Evolutionary conservation across 2,888 invertebrate genomes (phyloP).

Genomic region (Agapetus fuscipes): DNA sequence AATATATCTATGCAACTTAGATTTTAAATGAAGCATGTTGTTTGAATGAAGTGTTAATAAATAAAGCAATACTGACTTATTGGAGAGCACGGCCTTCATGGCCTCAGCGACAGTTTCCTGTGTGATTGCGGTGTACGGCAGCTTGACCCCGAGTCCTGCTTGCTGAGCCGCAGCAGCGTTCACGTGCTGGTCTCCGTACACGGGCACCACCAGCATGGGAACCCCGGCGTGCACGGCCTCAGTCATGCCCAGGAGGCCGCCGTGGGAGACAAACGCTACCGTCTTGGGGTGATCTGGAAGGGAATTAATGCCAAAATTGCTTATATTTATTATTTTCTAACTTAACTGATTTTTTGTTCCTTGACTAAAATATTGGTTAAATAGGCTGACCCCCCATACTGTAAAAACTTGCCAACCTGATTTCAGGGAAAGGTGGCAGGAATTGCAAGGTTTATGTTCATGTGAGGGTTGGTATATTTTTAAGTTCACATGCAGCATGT

Average conservation of each 20-base stretch:
- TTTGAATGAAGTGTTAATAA: not conserved
- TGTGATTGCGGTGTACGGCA: slow-evolving; percentile 33
- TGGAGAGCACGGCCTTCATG: slow-evolving; percentile 41
- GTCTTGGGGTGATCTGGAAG: slow-evolving; percentile 20
- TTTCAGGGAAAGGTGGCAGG: too few species aligned
- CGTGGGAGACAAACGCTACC: slow-evolving; percentile 20
- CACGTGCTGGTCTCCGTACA: slow-evolving; percentile 23
- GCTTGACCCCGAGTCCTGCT: slow-evolving; percentile 31
- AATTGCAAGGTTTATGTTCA: too few species aligned
- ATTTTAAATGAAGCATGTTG: not conserved
- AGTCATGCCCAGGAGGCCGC: slow-evolving; percentile 17
- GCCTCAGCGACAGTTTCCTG: slow-evolving; percentile 42
- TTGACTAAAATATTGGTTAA: too few species aligned
- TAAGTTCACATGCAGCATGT: too few species aligned
- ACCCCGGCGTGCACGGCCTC: slow-evolving; percentile 17
- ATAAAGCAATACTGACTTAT: too few species aligned
- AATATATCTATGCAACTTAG: not conserved
- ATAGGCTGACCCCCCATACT: too few species aligned
- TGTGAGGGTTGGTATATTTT: too few species aligned
- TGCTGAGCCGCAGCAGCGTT: slow-evolving; percentile 25
- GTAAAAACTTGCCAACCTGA: too few species aligned
- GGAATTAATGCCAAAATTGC: too few species aligned
- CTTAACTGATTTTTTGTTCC: too few species aligned
- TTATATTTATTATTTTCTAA: not conserved
- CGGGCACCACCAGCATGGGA: slow-evolving; percentile 18